Evolutionary conservation across 2,888 invertebrate species (phyloP).

Genomic region (Temnothorax rugatulus): DNA sequence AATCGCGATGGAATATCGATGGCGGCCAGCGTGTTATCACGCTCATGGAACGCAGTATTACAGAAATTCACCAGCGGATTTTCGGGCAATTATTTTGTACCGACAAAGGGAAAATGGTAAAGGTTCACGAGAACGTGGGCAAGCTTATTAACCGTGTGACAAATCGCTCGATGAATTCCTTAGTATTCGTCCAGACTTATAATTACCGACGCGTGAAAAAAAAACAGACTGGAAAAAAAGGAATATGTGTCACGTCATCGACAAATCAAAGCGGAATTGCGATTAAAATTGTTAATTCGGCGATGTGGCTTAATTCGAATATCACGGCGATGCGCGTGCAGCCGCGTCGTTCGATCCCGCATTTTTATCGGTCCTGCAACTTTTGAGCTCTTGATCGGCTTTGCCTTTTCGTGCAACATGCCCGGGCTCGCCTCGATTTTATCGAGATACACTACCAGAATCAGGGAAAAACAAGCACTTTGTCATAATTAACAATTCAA

Average conservation of each 20-base stretch:
- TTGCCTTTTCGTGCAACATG: neutral
- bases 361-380: neutral
- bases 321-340: neutral
- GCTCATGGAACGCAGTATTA: conserved; percentile 10
- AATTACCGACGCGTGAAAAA: conserved; percentile 36
- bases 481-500: neutral
- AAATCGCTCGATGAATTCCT: conserved; percentile 45
- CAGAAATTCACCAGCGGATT: conserved; percentile 33
- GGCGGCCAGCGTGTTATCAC: conserved; percentile 2
- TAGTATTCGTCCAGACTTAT: conserved; percentile 17
- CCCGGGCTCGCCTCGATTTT: neutral
- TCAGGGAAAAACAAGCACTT: neutral
- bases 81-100: conserved; percentile 45
- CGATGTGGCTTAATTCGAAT: neutral
- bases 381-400: neutral
- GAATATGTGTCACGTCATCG: neutral
- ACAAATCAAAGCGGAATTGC: conserved; percentile 11
- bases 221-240: neutral
- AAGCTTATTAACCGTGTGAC: neutral
- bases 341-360: neutral
- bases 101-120: conserved; percentile 29
- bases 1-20: conserved; percentile 29
- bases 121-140: neutral
- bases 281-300: conserved; percentile 53
- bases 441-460: neutral